These are phyloP conservation scores for Drosophila tanythrix DNA, from an alignment of 2,888 invertebrate species.

Conservation along the genomic window DNA sequence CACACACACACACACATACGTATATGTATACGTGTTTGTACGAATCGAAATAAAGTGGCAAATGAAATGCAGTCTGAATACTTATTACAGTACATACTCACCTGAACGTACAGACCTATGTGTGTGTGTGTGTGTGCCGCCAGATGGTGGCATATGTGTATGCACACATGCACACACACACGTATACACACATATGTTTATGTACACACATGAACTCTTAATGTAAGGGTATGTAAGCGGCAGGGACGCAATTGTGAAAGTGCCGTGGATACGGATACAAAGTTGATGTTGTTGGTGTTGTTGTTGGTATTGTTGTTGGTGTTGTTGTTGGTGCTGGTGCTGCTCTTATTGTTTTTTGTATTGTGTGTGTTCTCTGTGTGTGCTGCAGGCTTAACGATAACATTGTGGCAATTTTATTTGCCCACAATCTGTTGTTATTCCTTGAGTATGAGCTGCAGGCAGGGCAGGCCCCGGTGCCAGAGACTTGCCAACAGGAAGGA, in stretches of 20 bases:
- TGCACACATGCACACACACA: neutral
- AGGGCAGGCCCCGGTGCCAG: slow-evolving; percentile 15
- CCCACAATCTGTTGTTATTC: slow-evolving; percentile 72
- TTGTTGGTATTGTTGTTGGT: slow-evolving; percentile 38
- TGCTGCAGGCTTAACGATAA: slow-evolving; percentile 72
- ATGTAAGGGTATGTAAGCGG: slow-evolving; percentile 45
- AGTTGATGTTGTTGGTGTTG: slow-evolving; percentile 30
- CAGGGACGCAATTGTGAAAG: slow-evolving; percentile 28
- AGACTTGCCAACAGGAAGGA: slow-evolving; percentile 79
- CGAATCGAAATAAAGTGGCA: slow-evolving; percentile 44
- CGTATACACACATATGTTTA: neutral
- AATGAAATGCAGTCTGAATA: slow-evolving; percentile 49
- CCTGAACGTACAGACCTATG: slow-evolving; percentile 14
- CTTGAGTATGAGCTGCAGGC: slow-evolving; percentile 32
- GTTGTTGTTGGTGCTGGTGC: slow-evolving; percentile 27
- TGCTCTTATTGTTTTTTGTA: slow-evolving; percentile 1
- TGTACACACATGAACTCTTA: slow-evolving; percentile 37
- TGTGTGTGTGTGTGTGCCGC: slow-evolving; percentile 13
- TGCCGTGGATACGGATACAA: slow-evolving; percentile 49
- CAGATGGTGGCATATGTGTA: slow-evolving; percentile 26
- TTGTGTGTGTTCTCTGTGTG: slow-evolving; percentile 52
- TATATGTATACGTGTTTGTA: slow-evolving; percentile 1
- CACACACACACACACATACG: neutral
- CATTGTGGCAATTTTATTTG: slow-evolving; percentile 77
- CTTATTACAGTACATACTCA: slow-evolving; percentile 25